Evolutionary conservation across 2,797 vertebrate species (phyloP).

Genomic region (Thripadectes ignobilis): DNA sequence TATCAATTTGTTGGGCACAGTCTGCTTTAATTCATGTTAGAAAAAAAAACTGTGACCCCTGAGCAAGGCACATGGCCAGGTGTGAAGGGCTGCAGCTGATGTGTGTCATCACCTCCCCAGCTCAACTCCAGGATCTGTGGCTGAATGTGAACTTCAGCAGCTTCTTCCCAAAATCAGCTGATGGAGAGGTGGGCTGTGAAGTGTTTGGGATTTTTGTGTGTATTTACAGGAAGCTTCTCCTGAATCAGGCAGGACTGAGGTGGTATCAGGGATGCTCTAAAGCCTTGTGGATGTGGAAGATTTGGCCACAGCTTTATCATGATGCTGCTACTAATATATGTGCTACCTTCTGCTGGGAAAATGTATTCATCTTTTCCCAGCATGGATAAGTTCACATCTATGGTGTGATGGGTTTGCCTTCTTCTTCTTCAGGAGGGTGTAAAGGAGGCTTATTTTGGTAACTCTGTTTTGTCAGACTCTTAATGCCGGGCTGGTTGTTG

Average conservation of each 20-base stretch:
- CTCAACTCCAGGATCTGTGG: not conserved
- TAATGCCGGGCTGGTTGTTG: not conserved
- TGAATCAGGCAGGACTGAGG: not conserved
- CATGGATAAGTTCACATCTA: not conserved
- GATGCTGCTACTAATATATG: not conserved
- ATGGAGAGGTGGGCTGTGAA: not conserved
- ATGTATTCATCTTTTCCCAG: not conserved
- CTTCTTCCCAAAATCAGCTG: not conserved
- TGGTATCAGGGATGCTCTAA: not conserved
- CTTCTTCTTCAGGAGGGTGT: not conserved
- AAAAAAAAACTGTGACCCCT: not conserved
- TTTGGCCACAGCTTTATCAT: not conserved
- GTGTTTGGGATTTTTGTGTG: not conserved
- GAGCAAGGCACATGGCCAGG: not conserved
- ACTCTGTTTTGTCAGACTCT: not conserved
- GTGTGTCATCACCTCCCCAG: not conserved
- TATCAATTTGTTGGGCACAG: conserved; percentile 48
- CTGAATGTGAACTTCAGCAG: not conserved
- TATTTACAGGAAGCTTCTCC: not conserved
- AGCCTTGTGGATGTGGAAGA: not conserved
- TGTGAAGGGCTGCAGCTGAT: conserved; percentile 27
- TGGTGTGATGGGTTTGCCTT: not conserved
- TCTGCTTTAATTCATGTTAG: conserved; percentile 46
- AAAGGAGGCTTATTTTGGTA: not conserved
- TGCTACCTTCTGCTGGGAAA: not conserved